Base-by-base conservation (phyloP, 2,888 invertebrate species). In the Teleogryllus oceanicus region DNA sequence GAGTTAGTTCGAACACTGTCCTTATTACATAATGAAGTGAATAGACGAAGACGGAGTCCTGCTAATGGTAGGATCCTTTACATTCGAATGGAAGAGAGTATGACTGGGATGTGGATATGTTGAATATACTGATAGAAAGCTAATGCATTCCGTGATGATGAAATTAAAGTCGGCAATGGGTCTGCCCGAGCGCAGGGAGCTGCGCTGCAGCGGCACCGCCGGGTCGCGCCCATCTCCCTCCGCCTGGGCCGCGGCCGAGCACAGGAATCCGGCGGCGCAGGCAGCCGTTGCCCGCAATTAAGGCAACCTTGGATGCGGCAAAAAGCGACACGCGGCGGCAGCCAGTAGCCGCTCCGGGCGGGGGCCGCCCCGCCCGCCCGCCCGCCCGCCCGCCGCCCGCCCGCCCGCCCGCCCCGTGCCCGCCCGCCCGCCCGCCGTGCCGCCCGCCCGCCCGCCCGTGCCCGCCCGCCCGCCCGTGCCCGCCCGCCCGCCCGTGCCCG, bases 231-330 rank as follows among this genome's bases (percentile, higher is more conserved):
- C 62, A 3, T n/a, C 62, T 62, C 62, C 13, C n/a, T n/a, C 62
- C n/a, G 16, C 13, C 62, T 18, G 13, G 3, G 62, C n/a, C 62
- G 16, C n/a, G 16, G n/a, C 62, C n/a, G 16, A n/a, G 62, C 13
- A n/a, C 8, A 62, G 62, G 62, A 62, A 62, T 62, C 62, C 62
- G 62, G n/a, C 13, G 62, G n/a, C 13, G 62, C 16, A n/a, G 62
- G n/a, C 62, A 62, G 62, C 62, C 62, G 62, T 62, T 62, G 62
- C 62, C 62, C 62, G 62, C 62, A 62, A 62, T 62, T 62, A 62
- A 62, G 62, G 62, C 62, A 62, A 62, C 62, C 62, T 62, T 62
- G 62, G n/a, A 62, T 62, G 62, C 62, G 62, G 62, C 62, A 62
- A 62, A 62, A 62, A 62, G 62, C n/a, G 62, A 37, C 37, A 37